Base-by-base conservation (phyloP, 1,140 invertebrate species). In the Panagrolaimus sp. region DNA sequence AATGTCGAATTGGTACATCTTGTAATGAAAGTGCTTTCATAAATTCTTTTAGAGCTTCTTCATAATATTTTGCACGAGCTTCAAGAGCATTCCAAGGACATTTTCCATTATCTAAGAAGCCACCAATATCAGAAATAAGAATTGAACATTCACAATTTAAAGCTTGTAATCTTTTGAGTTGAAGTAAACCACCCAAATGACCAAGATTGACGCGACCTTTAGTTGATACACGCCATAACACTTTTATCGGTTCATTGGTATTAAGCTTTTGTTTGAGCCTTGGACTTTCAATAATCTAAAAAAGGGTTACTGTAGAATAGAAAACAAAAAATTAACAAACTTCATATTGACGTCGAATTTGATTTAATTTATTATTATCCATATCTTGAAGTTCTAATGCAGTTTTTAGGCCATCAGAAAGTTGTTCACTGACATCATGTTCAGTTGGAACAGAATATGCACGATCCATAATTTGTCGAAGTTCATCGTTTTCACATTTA, bases 71-170 rank as follows among this genome's bases (percentile, higher is more conserved):
- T 20, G 90, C 90, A 77, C 96, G 86, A 8, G 91, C 85, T 48
- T 89, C 86, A n/a, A 98, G 84, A 13, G 98, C 85, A 46, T 93
- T 89, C 96, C 96, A 99, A 0, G 96, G 93, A 8, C 95, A 94
- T 86, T 99, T 99, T 92, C 96, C 96, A 84, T 98, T 98, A 84
- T 99, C 96, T 67, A 99, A 86, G 85, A 95, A 99, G 42, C 92
- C 96, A 87, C 98, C 96, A 38, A 99, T 86, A 85, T 98, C 95
- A 67, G 96, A 96, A 86, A 99, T 92, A 51, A 98, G 85, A 77
- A 98, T 92, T 2, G 91, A 5, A 91, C 93, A 0, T 93, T 89
- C 88, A 88, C 74, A 71, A 27, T 71, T 46, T 20, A 47, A 63
- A 43, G 64, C 42, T 43, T 64, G 25, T 14, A 76, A 63, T 46